These are phyloP conservation scores for Chaenodraco wilsoni DNA, from an alignment of 2,797 vertebrate genomes.

Conservation along the genomic window DNA sequence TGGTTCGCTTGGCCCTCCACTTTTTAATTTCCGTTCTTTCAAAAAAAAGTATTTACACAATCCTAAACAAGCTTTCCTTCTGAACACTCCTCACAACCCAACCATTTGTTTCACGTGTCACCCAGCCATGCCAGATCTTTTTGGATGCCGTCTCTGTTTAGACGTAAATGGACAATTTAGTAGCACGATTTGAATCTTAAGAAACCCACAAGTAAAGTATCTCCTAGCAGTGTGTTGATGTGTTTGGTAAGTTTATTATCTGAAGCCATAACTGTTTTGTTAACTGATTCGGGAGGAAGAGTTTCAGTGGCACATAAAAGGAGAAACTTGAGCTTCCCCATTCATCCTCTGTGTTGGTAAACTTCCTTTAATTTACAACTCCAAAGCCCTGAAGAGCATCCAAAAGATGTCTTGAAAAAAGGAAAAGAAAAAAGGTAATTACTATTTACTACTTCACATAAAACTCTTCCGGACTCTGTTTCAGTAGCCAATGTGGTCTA, in stretches of 20 bases:
- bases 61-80: slow-evolving; percentile 29
- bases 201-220: slow-evolving; percentile 49
- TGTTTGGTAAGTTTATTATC: slow-evolving; percentile 47
- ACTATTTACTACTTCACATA: slow-evolving; percentile 67
- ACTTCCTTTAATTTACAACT: slow-evolving; percentile 59
- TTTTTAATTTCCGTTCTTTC: slow-evolving; percentile 31
- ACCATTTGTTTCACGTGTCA: slow-evolving; percentile 61
- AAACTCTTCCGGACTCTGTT: slow-evolving; percentile 53
- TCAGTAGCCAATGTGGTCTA: slow-evolving; percentile 58
- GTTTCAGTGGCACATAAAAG: slow-evolving; percentile 47
- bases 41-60: slow-evolving; percentile 59
- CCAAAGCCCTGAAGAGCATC: slow-evolving; percentile 41
- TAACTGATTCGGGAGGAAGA: slow-evolving; percentile 37
- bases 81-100: slow-evolving; percentile 46
- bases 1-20: slow-evolving; percentile 9
- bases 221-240: slow-evolving; percentile 38
- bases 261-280: slow-evolving; percentile 43
- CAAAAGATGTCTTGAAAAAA: slow-evolving; percentile 46
- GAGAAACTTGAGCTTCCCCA: slow-evolving; percentile 27
- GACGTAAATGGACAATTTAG: slow-evolving; percentile 68
- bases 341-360: slow-evolving; percentile 64
- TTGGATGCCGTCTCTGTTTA: slow-evolving; percentile 58
- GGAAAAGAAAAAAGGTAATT: slow-evolving; percentile 42
- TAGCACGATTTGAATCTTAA: slow-evolving; percentile 48
- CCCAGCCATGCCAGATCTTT: slow-evolving; percentile 52